Percentiles rank a stretch among this genome's conserved stretches.
These are phyloP conservation scores for Drosophila athabasca DNA, from an alignment of 1,140 invertebrate genomes.

Conservation along the genomic window DNA sequence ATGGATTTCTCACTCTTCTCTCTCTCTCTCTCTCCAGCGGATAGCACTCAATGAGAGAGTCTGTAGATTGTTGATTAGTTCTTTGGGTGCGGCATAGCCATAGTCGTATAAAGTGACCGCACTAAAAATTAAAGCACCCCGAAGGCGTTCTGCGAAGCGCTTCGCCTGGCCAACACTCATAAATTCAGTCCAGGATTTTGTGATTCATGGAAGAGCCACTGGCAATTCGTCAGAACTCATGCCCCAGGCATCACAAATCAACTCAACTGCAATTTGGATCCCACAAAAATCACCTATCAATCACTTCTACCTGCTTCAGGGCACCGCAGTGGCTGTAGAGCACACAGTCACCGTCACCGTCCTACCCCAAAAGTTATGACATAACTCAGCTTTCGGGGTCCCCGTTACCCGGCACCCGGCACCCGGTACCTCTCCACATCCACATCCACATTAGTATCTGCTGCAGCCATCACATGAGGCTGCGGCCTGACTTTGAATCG, in stretches of 20 bases:
- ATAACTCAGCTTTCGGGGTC: conserved; percentile 33
- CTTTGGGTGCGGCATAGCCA: background rate
- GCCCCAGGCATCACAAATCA: conserved; percentile 34
- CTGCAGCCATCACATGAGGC: conserved; percentile 58
- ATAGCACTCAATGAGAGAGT: background rate
- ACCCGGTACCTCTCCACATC: background rate
- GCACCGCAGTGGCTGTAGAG: no score
- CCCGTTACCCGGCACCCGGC: no score
- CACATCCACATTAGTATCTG: conserved; percentile 33
- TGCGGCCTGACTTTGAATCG: conserved; percentile 49
- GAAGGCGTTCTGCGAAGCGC: no score
- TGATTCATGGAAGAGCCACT: conserved; percentile 11
- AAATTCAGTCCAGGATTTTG: conserved; percentile 15
- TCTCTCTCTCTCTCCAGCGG: background rate
- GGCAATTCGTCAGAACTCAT: conserved; percentile 49
- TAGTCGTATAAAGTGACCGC: conserved; percentile 11
- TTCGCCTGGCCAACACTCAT: conserved; percentile 1
- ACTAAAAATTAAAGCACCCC: conserved; percentile 5
- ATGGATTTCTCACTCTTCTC: conserved; percentile 40
- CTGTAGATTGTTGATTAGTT: background rate
- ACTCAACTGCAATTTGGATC: conserved; percentile 13
- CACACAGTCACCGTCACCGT: conserved; percentile 1
- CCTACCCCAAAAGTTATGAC: conserved; percentile 50
- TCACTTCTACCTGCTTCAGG: conserved; percentile 54
- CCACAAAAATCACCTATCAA: conserved; percentile 46